phyloP scores from a whole-genome alignment of 1,140 invertebrate species.

The Drosophila murphyi region DNA sequence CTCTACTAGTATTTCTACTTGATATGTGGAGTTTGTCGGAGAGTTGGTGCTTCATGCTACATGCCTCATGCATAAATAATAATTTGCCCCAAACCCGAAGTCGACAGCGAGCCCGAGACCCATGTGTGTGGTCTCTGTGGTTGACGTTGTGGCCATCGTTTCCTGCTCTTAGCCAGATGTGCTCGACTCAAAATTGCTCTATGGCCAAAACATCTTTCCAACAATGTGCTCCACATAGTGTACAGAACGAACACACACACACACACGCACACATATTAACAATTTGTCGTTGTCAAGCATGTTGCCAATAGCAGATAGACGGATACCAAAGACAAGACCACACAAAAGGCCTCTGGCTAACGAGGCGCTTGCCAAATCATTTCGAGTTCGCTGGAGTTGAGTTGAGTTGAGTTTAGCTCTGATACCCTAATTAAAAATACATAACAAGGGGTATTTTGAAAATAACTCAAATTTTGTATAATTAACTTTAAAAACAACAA shows the following conservation, averaged over 20 bases:
- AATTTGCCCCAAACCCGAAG: slow-evolving; percentile 19
- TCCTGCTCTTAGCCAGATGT: slow-evolving; percentile 59
- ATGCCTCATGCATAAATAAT: slow-evolving; percentile 67
- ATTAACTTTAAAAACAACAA: too few species aligned
- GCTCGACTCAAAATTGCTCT: slow-evolving; percentile 43
- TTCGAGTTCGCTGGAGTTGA: slow-evolving; percentile 52
- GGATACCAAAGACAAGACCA: slow-evolving; percentile 51
- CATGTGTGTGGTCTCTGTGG: slow-evolving; percentile 69
- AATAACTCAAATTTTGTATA: not conserved
- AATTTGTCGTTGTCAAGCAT: slow-evolving; percentile 50
- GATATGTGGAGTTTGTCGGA: not conserved
- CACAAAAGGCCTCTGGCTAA: slow-evolving; percentile 53
- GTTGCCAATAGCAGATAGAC: slow-evolving; percentile 21
- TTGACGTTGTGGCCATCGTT: slow-evolving; percentile 35
- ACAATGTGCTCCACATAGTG: slow-evolving; percentile 54
- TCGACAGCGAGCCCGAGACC: slow-evolving; percentile 35
- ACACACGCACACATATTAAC: not conserved
- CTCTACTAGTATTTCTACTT: not conserved
- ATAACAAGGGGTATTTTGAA: not conserved
- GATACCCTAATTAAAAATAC: slow-evolving; percentile 6
- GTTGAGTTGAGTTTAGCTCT: slow-evolving; percentile 24
- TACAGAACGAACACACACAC: not conserved
- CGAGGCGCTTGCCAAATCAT: slow-evolving; percentile 62
- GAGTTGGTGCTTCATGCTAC: slow-evolving; percentile 13
- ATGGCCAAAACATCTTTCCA: slow-evolving; percentile 36